phyloP scores from a whole-genome alignment of 2,113 vertebrate species.

The Rhea americana region DNA sequence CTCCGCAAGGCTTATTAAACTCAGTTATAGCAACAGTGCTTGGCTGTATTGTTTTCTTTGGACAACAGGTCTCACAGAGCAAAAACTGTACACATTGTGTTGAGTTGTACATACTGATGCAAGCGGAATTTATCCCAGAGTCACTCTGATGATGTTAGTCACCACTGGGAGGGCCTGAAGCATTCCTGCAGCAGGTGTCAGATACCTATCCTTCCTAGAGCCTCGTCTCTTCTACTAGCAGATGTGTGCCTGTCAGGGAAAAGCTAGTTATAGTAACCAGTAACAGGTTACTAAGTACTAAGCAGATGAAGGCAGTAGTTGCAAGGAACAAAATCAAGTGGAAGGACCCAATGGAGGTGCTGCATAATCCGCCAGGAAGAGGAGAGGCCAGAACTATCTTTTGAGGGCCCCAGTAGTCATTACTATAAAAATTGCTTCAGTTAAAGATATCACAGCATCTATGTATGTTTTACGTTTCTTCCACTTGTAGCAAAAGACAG shows the following conservation, averaged over 20 bases:
- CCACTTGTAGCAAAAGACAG: neutral
- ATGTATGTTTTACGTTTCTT: neutral
- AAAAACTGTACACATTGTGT: neutral
- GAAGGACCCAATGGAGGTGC: neutral
- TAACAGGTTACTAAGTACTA: neutral
- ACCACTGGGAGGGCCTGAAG: neutral
- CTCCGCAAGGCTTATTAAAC: neutral
- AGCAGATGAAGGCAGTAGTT: neutral
- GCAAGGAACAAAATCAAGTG: neutral
- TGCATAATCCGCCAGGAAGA: neutral
- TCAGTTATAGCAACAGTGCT: neutral
- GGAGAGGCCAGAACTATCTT: neutral
- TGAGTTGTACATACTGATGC: neutral
- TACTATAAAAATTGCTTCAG: neutral
- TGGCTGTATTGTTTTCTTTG: neutral
- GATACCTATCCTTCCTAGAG: accelerated
- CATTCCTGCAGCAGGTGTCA: neutral
- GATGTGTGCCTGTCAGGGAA: accelerated
- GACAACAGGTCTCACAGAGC: neutral
- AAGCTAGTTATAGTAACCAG: neutral
- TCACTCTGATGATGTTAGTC: neutral
- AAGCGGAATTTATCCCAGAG: neutral
- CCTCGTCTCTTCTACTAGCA: neutral
- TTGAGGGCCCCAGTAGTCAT: neutral
- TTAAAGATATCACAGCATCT: neutral